Percentiles rank a stretch among this genome's conserved stretches.
phyloP scores from a whole-genome alignment of 1,140 invertebrate species.

The Tetramorium parvispinum region DNA sequence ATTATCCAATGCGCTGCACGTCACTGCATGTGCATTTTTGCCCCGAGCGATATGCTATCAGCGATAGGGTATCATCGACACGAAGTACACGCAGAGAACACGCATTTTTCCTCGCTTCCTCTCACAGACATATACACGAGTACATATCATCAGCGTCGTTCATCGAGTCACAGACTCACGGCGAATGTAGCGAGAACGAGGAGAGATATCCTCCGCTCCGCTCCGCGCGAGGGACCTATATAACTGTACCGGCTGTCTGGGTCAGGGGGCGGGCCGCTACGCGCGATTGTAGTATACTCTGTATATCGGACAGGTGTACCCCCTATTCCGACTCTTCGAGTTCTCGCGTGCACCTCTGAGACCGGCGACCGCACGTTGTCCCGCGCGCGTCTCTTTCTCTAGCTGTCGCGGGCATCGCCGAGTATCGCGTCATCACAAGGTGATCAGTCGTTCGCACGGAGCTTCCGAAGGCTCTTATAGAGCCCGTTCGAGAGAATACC shows the following conservation, averaged over 20 bases:
- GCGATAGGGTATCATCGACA: neutral
- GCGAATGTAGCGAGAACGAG: constrained; percentile 71
- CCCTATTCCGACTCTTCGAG: constrained; percentile 85
- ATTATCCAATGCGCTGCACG: neutral
- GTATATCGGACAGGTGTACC: constrained; percentile 87
- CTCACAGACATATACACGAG: neutral
- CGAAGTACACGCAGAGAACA: neutral
- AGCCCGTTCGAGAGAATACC: neutral
- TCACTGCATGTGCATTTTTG: neutral
- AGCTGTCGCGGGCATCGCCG: constrained; percentile 70
- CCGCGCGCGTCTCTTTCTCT: constrained; percentile 70
- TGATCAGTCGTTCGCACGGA: constrained; percentile 66
- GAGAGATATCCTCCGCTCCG: constrained; percentile 73
- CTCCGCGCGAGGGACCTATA: constrained; percentile 81
- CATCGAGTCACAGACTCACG: constrained; percentile 62
- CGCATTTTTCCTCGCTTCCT: neutral
- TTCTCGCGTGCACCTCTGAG: constrained; percentile 81
- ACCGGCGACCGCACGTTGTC: constrained; percentile 63
- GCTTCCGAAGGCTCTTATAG: constrained; percentile 38
- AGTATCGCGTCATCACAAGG: constrained; percentile 60
- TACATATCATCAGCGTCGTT: constrained; percentile 21
- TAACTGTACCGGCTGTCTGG: constrained; percentile 88
- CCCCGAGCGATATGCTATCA: neutral
- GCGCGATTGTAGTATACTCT: constrained; percentile 83
- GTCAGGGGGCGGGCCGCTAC: constrained; percentile 87